Evolutionary conservation across 2,113 vertebrate genomes (phyloP), one percentile per base, ranked within the genome.

Genomic region (Odocoileus hemionus): DNA sequence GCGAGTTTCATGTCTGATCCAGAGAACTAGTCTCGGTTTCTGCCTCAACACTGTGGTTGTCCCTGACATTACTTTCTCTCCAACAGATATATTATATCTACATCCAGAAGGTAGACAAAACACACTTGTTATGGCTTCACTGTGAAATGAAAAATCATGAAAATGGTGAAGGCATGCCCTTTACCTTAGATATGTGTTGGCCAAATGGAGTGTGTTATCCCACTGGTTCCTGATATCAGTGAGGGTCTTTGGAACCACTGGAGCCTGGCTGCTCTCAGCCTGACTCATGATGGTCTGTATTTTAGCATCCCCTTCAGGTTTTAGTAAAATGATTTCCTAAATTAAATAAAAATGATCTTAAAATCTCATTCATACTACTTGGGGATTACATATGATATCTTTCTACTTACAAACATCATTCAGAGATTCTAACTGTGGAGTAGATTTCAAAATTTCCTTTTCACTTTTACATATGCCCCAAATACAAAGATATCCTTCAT

Each of bases 251-350:
- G 98, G 97, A 91, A 96, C 26, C 52, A 92, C 0, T 0, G 82
- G 17, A 5, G 92, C 89, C 79, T 96, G 94, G 1, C 33, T 82
- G 91, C 78, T 92, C 84, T 98, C 93, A 16, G 98, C 98, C 82
- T 98, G 76, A 89, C 84, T 84, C 78, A 91, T 11, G 28, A 99
- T 10, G 28, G 64, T 94, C 95, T 98, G 97, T 92, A 99, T 93
- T 97, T 98, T 99, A 86, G 95, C 92, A 9, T 98, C 98, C 47
- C 98, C 98, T 96, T 98, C 97, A 28, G 98, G 97, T 86, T 97
- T 98, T n/a, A 99, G 98, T 91, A 95, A 94, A 95, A 97, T 97
- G 78, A 99, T 99, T 98, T 98, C 99, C 99, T 99, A 86, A 85
- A 97, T 76, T 33, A 70, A 79, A 70, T 28, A 15, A 61, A 86